Evolutionary conservation across 2,888 invertebrate species (phyloP).

Genomic region (Drosophila heteroneura): DNA sequence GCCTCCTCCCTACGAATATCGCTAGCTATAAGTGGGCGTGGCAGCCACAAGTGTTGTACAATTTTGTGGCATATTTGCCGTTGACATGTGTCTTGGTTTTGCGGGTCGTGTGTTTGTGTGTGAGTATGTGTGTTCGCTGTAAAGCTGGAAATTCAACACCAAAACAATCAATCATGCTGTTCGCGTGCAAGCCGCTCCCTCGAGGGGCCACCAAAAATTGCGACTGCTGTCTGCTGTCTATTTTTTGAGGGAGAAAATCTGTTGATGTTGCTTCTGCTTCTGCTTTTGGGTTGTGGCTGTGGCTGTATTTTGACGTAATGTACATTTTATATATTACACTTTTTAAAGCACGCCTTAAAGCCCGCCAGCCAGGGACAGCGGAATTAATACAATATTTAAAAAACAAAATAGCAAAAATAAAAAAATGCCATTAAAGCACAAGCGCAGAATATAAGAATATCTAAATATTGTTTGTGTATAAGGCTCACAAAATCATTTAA

Average conservation of each 20-base stretch:
- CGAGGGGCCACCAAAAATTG: slow-evolving; percentile 43
- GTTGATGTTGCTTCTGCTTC: slow-evolving; percentile 10
- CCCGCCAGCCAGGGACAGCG: background rate
- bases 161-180: slow-evolving; percentile 74
- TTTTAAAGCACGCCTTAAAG: slow-evolving; percentile 19
- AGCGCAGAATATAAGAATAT: background rate
- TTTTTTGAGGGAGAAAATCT: slow-evolving; percentile 11
- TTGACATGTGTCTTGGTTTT: slow-evolving; percentile 68
- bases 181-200: slow-evolving; percentile 18
- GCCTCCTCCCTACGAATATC: slow-evolving; percentile 2
- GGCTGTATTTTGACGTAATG: slow-evolving; percentile 3
- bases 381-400: background rate
- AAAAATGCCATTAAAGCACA: background rate
- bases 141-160: slow-evolving; percentile 47
- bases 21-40: slow-evolving; percentile 19
- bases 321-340: slow-evolving; percentile 12
- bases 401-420: background rate
- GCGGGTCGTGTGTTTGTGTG: slow-evolving; percentile 1
- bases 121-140: slow-evolving; percentile 17
- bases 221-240: slow-evolving; percentile 13
- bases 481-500: background rate
- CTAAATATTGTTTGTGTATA: background rate
- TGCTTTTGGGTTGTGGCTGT: background rate
- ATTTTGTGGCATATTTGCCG: slow-evolving; percentile 58
- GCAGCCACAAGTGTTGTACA: slow-evolving; percentile 58